Evolutionary conservation across 2,888 invertebrate species (phyloP), one percentile per base, ranked within the genome.

Genomic region (Ariolimax columbianus): DNA sequence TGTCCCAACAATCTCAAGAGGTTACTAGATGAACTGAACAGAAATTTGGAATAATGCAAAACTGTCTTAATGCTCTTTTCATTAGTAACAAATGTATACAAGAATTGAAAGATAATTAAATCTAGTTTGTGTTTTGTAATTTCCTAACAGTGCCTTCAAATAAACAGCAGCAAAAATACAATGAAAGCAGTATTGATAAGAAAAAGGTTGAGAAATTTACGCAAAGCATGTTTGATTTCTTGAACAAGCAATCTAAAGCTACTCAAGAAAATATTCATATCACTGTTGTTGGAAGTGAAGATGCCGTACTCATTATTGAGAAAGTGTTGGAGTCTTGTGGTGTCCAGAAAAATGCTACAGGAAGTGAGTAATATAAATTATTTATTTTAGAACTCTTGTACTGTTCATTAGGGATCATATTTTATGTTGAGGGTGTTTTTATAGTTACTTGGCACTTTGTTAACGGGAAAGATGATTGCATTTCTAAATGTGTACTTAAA

Each of bases 121-220:
- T n/a, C n/a, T n/a, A 55, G 7, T 47, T 14, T 47, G 47, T 73
- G 9, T 47, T 47, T 73, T 73, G 14, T 43, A 7, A 73, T 73
- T 43, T 43, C 30, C 47, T 2, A 47, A 73, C 73, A 73, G 73
- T 47, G n/a, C 43, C 73, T 11, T 9, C 11, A 33, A 68, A 68
- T n/a, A 43, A 26, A 3, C 40, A 73, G 14, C n/a, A 2, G 30
- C 40, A 73, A 73, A 43, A 26, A n/a, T 11, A 19, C 36, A 7
- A 36, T 14, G 38, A 43, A 47, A 73, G 14, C 47, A 43, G 36
- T 43, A 26, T 47, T 51, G 55, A 77, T 55, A 17, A 0, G 19
- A 77, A 55, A 77, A 77, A 33, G n/a, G 77, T 55, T 33, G 55
- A 23, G 30, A 77, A 19, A 33, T 77, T 77, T 36, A 38, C 77